phyloP scores from a whole-genome alignment of 37 sponge, comb jelly and placozoan species.

The Theonella swinhoei region DNA sequence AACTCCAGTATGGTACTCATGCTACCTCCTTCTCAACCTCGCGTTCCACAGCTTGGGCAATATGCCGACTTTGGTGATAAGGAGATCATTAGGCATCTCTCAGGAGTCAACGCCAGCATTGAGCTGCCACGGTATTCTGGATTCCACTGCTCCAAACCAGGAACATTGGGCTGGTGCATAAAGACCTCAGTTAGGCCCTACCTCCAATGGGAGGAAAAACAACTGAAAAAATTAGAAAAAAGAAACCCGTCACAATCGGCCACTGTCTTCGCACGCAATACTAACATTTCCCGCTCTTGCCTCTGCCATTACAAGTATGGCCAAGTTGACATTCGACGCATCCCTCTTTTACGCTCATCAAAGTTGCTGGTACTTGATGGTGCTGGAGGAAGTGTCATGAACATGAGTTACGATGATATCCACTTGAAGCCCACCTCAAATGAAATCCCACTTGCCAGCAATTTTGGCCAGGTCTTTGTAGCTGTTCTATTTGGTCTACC shows the following conservation, averaged over 20 bases:
- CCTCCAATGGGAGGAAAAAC: conserved; percentile 60
- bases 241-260: conserved; percentile 42
- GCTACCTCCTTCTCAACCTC: conserved; percentile 9
- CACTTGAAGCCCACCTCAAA: conserved; percentile 36
- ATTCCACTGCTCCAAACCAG: conserved; percentile 48
- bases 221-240: conserved; percentile 56
- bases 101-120: conserved; percentile 17
- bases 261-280: conserved; percentile 14
- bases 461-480: conserved; percentile 71
- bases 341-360: conserved; percentile 66
- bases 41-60: neutral
- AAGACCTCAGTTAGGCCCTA: conserved; percentile 12
- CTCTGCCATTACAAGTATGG: conserved; percentile 60
- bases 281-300: conserved; percentile 24
- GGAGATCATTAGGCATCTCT: conserved; percentile 42
- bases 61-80: conserved; percentile 49
- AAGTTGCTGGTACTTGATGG: conserved; percentile 67
- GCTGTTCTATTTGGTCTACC: conserved; percentile 60
- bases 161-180: neutral
- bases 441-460: conserved; percentile 77
- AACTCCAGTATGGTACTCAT: conserved; percentile 63
- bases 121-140: conserved; percentile 62
- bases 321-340: conserved; percentile 57
- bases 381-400: conserved; percentile 27
- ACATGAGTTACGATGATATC: conserved; percentile 68